Evolutionary conservation across 1,140 invertebrate genomes (phyloP).

Genomic region (Aphaenogaster floridana): DNA sequence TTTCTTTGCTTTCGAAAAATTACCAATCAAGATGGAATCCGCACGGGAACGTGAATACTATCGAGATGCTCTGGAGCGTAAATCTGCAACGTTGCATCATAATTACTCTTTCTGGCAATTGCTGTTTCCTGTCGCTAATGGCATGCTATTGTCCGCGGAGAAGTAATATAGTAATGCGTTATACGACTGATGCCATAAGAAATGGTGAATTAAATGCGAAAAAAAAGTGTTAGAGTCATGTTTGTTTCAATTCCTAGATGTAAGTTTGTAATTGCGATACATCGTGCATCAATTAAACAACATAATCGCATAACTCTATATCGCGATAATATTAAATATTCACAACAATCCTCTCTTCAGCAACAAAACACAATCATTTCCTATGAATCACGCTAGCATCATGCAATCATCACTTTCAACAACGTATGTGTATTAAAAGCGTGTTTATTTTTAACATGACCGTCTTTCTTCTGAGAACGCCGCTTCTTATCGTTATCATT

Average conservation of each 20-base stretch:
- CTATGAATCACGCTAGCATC: background rate
- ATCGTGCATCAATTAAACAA: background rate
- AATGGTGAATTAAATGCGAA: background rate
- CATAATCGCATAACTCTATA: background rate
- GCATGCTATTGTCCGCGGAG: constrained; percentile 29
- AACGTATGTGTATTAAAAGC: background rate
- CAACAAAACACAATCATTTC: constrained; percentile 10
- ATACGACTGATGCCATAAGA: background rate
- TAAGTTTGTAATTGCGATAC: background rate
- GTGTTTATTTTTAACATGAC: background rate
- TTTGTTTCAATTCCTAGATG: background rate
- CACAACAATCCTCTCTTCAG: background rate
- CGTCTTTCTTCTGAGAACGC: background rate
- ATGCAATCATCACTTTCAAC: background rate
- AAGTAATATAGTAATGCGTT: constrained; percentile 6
- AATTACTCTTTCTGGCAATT: constrained; percentile 62
- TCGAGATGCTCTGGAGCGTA: constrained; percentile 58
- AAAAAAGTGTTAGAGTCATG: background rate
- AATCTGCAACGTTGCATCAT: constrained; percentile 61
- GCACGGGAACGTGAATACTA: constrained; percentile 44
- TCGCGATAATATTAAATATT: constrained; percentile 19
- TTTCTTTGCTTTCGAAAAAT: constrained; percentile 65
- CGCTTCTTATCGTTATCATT: constrained; percentile 41
- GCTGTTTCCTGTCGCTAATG: constrained; percentile 55
- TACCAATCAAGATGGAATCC: constrained; percentile 55